These are phyloP conservation scores for Tragulus kanchil DNA, from an alignment of 2,113 vertebrate genomes.

Conservation along the genomic window DNA sequence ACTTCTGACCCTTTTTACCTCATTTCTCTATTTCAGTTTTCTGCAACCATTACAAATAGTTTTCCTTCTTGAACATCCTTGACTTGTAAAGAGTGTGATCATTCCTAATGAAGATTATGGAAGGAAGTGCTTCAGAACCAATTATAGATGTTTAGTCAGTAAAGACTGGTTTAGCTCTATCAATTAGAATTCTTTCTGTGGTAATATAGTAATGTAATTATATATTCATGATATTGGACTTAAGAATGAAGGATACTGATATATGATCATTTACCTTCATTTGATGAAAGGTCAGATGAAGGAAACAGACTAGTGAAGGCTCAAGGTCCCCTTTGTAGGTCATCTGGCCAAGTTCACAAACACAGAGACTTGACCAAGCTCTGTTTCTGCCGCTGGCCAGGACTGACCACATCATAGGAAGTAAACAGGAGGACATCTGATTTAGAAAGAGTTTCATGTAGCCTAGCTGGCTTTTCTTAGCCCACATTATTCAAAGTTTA, in stretches of 20 bases:
- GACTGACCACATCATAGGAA: background rate
- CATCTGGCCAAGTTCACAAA: background rate
- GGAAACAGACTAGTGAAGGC: background rate
- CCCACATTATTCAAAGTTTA: background rate
- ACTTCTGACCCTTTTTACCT: background rate
- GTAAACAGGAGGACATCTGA: too few relatives aligned
- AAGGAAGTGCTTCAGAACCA: background rate
- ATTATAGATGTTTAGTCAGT: background rate
- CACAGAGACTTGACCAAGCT: rapidly evolving
- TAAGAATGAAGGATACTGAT: background rate
- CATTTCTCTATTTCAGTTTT: background rate
- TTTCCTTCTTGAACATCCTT: background rate
- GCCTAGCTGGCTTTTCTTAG: background rate
- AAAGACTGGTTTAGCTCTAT: background rate
- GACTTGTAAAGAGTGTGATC: background rate
- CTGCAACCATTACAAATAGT: background rate
- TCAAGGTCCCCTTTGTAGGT: background rate
- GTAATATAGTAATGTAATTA: background rate
- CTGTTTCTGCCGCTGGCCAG: background rate
- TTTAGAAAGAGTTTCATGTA: background rate
- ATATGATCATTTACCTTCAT: background rate
- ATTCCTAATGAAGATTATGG: background rate
- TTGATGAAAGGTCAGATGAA: background rate
- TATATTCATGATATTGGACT: background rate
- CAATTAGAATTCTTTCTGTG: background rate